Evolutionary conservation across 2,888 invertebrate genomes (phyloP), one percentile per base, ranked within the genome.

Genomic region (Plagodis pulveraria): DNA sequence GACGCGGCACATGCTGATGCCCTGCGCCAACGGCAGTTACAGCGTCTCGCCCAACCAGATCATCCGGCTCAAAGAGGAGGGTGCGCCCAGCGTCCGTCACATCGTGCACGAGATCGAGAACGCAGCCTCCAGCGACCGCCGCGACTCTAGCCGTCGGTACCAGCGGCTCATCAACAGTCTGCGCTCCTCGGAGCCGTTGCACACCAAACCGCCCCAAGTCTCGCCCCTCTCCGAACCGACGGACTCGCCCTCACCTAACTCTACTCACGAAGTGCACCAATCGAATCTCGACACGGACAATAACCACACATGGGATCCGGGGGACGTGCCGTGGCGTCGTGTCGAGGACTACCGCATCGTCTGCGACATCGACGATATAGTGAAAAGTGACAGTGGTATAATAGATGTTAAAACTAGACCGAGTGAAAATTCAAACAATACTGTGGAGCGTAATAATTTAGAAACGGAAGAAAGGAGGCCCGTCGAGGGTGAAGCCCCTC

Each of bases 11-110:
- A 95, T 97, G 81, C 93, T 97, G 66, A 96, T 97, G 94, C 97
- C 97, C 1, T 97, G 96, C 81, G 96, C 96, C 74, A 96, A 96
- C 84, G 98, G 97, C 41, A 96, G 96, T 70, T 98, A 98, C 87
- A 97, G 97, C 83, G 97, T 98, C 35, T 97, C 98, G 47, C 98
- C 97, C 73, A 98, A 98, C 86, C 96, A 97, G 93, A 97, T 97
- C 74, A 95, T 97, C 65, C 95, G 97, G 74, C 93, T 98, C 68
- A 96, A 96, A 69, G 94, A 94, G 68, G 94, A 95, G 64, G 93
- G 93, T 54, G 89, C 92, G 48, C 91, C 93, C 33, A 95, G 94
- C 33, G 96, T 96, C 56, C 95, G 95, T 72, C 95, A 95, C 71
- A 94, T 96, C 71, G 95, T 97, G 43, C 95, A 94, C 80, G 96